Evolutionary conservation across 1,140 invertebrate genomes (phyloP), one percentile per base, ranked within the genome.

Genomic region (Megalopta genalis): DNA sequence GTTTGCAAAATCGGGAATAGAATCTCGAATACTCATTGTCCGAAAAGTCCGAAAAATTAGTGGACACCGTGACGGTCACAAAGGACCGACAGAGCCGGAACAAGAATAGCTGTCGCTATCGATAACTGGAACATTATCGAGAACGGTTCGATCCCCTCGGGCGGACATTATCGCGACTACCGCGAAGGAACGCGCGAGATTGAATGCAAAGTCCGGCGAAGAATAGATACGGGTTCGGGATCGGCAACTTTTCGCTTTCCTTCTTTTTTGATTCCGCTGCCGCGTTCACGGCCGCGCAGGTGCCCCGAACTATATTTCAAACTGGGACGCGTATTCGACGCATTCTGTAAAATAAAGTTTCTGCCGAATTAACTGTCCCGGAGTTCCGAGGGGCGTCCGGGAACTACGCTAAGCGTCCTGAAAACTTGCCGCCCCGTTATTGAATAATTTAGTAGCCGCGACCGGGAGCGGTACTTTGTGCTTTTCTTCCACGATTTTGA

Each of bases 161-260:
- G 37, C n/a, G 21, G 3, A 6, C 42, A 42, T 27, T 75, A 67
- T 54, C 46, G 23, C 37, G 54, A 68, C 54, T 23, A n/a, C 63
- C 37, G 21, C 77, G 73, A 79, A 79, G 80, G 32, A n/a, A 57
- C 57, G 57, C 79, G 57, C 49, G 46, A 49, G 72, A 81, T 83
- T 80, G 79, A 72, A 83, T 77, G 67, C 72, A 70, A 77, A 81
- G 72, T 71, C 77, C 32, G 23, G 21, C 23, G 39, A 37, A 78
- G 18, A 39, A 73, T 54, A 39, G 57, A 81, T 75, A 64, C 54
- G 54, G 27, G 54, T 6, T 23, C 14, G 49, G 39, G 69, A 83
- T 62, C 59, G 52, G 52, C 46, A 59, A 71, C 75, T 84, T 65
- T 74, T 79, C 66, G 76, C 71, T 65, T 70, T 70, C 27, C 54